phyloP scores from a whole-genome alignment of 2,797 vertebrate genomes.

The Enteromius viviparus region DNA sequence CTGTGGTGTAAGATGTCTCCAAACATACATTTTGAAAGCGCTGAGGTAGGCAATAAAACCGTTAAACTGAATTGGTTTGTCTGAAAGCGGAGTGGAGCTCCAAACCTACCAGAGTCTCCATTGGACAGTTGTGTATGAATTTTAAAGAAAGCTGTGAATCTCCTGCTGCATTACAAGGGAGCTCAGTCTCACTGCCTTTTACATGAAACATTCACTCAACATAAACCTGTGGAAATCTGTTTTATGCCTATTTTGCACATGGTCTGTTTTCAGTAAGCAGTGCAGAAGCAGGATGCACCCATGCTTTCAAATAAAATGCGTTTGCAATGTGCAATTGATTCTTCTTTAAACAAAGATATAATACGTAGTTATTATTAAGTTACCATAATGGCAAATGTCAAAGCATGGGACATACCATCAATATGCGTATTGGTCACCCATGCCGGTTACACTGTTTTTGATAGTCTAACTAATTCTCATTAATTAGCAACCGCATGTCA shows the following conservation, averaged over 20 bases:
- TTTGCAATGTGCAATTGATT: neutral
- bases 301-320: neutral
- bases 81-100: constrained; percentile 17
- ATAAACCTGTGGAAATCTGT: neutral
- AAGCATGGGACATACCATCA: neutral
- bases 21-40: constrained; percentile 18
- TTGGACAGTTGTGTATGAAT: constrained; percentile 21
- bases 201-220: constrained; percentile 21
- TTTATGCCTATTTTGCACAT: neutral
- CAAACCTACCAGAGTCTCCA: constrained; percentile 10
- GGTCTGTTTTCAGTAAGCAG: neutral
- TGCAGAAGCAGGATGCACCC: neutral
- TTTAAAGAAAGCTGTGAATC: constrained; percentile 36
- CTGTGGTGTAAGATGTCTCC: constrained; percentile 5
- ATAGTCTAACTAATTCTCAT: too few relatives aligned
- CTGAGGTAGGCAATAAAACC: constrained; percentile 10
- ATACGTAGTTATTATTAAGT: neutral
- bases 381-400: neutral
- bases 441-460: neutral
- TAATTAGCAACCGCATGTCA: too few relatives aligned
- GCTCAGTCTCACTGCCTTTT: neutral
- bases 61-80: constrained; percentile 34
- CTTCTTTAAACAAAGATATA: neutral
- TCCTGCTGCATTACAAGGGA: neutral
- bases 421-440: neutral